Evolutionary conservation across 2,888 invertebrate species (phyloP).

Genomic region (Dendrolimus pini): DNA sequence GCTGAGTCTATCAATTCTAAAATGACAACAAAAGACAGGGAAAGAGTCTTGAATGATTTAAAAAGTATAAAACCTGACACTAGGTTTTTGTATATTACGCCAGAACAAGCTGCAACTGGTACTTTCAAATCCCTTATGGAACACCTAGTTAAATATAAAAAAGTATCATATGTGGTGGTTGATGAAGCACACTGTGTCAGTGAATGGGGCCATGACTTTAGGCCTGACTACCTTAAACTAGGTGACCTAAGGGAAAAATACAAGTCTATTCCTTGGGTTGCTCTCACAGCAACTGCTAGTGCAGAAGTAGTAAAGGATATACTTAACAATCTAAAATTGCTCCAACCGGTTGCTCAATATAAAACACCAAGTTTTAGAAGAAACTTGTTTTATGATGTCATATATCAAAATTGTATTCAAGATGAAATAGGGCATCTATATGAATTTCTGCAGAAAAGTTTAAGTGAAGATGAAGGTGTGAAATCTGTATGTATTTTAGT

Average conservation of each 20-base stretch:
- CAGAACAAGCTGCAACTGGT: slow-evolving; percentile 93
- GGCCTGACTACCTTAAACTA: slow-evolving; percentile 95
- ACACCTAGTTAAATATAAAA: slow-evolving; percentile 83
- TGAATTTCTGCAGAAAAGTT: slow-evolving; percentile 81
- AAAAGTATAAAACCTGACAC: slow-evolving; percentile 83
- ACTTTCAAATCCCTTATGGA: slow-evolving; percentile 82
- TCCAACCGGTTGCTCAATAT: slow-evolving; percentile 83
- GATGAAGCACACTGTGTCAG: slow-evolving; percentile 99
- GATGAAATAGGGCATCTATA: slow-evolving; percentile 89
- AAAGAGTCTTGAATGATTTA: slow-evolving; percentile 86
- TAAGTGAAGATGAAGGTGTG: slow-evolving; percentile 75
- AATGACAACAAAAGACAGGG: slow-evolving; percentile 85
- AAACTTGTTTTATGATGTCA: slow-evolving; percentile 96
- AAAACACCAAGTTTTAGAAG: slow-evolving; percentile 92
- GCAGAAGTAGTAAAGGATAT: slow-evolving; percentile 89
- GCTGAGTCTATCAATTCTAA: slow-evolving; percentile 97
- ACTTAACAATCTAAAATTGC: slow-evolving; percentile 81
- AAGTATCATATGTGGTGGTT: slow-evolving; percentile 93
- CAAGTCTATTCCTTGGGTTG: slow-evolving; percentile 88
- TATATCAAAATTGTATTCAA: slow-evolving; percentile 89
- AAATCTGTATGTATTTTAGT: slow-evolving; percentile 54
- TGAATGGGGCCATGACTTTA: slow-evolving; percentile 99
- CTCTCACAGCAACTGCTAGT: slow-evolving; percentile 96
- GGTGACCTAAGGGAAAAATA: slow-evolving; percentile 78
- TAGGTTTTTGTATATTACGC: slow-evolving; percentile 95